phyloP scores from a whole-genome alignment of 2,797 vertebrate species.

The Ptychobarbus kaznakovi region DNA sequence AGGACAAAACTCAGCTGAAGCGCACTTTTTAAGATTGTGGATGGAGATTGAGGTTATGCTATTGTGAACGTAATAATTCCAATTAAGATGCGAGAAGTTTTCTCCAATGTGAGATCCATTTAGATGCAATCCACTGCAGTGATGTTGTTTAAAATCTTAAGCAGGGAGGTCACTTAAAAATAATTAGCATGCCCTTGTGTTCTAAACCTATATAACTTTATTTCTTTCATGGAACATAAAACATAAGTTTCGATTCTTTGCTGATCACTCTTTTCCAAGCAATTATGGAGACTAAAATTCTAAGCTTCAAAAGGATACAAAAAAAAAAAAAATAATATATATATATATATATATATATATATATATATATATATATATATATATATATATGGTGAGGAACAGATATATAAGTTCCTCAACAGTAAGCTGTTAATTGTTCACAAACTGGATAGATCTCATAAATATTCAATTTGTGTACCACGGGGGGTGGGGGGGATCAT shows the following conservation, averaged over 20 bases:
- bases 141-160: neutral
- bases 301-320: neutral
- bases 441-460: neutral
- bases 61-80: slow-evolving; percentile 13
- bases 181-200: neutral
- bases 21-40: slow-evolving; percentile 27
- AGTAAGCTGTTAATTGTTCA: neutral
- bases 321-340: too few species aligned
- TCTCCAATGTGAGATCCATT: slow-evolving; percentile 9
- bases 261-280: neutral
- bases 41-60: slow-evolving; percentile 24
- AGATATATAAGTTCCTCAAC: too few species aligned
- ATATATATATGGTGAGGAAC: neutral
- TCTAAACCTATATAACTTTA: neutral
- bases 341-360: too few species aligned
- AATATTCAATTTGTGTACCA: neutral
- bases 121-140: neutral
- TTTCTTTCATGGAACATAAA: neutral
- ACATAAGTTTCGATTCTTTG: neutral
- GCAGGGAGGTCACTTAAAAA: slow-evolving; percentile 12
- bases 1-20: slow-evolving; percentile 28
- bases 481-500: too few species aligned
- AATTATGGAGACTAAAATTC: neutral
- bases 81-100: slow-evolving; percentile 28
- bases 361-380: too few species aligned